Evolutionary conservation across 2,888 invertebrate genomes (phyloP), one percentile per base, ranked within the genome.

Genomic region (Glyphotaelius pellucidus): DNA sequence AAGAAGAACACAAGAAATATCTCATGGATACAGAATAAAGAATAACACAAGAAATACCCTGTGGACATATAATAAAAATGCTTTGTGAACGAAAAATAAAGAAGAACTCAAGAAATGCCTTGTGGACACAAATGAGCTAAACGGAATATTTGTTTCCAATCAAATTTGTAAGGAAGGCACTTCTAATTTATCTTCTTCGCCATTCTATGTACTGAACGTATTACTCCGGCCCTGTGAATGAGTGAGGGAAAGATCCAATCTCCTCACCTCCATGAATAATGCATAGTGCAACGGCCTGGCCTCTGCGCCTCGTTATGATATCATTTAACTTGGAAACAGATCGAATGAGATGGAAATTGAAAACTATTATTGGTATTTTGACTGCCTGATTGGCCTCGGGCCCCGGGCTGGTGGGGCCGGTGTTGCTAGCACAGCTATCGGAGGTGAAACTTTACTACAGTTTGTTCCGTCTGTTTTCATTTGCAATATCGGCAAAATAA

Each of bases 221-320:
- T 67, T 5, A 25, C 52, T 25, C 52, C 52, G 52, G 52, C 52
- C 52, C 52, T 67, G 52, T 19, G 52, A 67, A 25, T 67, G 19
- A 52, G 52, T 4, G 19, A 25, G 52, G 52, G 25, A 67, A 67
- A 67, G 19, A 67, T 25, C 19, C 19, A 67, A 67, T 5, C 52
- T 5, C 14, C 80, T 31, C 80, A 11, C 31, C 80, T 14, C 31
- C 25, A 80, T 80, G 80, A 80, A 80, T 80, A 80, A 80, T 80
- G 30, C 30, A 80, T 30, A 30, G 31, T 80, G 80, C 80, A 80
- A 14, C 80, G 25, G 52, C 19, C 52, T 67, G 52, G 52, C n/a
- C 30, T 30, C 80, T 80, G n/a, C 25, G 80, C 80, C 80, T 80
- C 80, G 80, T 80, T 80, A 80, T 31, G 80, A 80, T 80, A 80